Conservation (phyloP, 1,140 invertebrate genomes). For the Drosophila carrolli region DNA sequence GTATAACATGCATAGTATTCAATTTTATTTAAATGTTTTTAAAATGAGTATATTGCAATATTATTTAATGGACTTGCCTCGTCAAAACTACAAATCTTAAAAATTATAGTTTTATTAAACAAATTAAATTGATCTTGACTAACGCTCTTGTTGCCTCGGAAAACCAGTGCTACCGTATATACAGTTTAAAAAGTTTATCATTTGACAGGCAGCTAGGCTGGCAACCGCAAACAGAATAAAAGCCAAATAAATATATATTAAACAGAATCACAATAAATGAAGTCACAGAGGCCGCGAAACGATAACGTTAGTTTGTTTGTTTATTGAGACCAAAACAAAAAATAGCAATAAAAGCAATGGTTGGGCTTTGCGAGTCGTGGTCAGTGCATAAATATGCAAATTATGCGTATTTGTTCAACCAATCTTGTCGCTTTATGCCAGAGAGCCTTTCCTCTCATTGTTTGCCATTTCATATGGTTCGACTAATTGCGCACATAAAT, state of each 20-base stretch:
- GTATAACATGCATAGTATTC: too few species aligned
- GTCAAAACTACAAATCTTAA: too few species aligned
- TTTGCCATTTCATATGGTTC: slow-evolving; percentile 46
- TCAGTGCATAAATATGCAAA: slow-evolving; percentile 58
- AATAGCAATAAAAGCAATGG: slow-evolving; percentile 37
- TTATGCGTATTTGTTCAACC: slow-evolving; percentile 54
- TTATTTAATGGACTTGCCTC: too few species aligned
- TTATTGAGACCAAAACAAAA: slow-evolving; percentile 30
- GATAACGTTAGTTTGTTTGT: slow-evolving; percentile 54
- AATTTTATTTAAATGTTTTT: too few species aligned
- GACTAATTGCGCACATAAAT: slow-evolving; percentile 72
- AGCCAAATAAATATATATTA: slow-evolving; percentile 45
- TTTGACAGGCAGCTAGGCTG: slow-evolving; percentile 39
- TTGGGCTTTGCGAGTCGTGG: slow-evolving; percentile 13
- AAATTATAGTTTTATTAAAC: too few species aligned
- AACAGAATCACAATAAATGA: slow-evolving; percentile 39
- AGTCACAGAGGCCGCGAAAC: slow-evolving; percentile 41
- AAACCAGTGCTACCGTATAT: neutral
- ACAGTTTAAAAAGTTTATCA: slow-evolving; percentile 35
- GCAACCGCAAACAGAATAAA: slow-evolving; percentile 25
- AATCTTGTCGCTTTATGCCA: slow-evolving; percentile 37
- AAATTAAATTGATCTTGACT: neutral
- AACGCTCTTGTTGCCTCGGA: neutral
- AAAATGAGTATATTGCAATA: too few species aligned
- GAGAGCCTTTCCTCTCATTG: slow-evolving; percentile 30